A percentile compares a stretch with the other conserved stretches of the same genome.
These are phyloP conservation scores for Cirrhinus mrigala DNA, from an alignment of 2,797 vertebrate genomes.

Conservation along the genomic window DNA sequence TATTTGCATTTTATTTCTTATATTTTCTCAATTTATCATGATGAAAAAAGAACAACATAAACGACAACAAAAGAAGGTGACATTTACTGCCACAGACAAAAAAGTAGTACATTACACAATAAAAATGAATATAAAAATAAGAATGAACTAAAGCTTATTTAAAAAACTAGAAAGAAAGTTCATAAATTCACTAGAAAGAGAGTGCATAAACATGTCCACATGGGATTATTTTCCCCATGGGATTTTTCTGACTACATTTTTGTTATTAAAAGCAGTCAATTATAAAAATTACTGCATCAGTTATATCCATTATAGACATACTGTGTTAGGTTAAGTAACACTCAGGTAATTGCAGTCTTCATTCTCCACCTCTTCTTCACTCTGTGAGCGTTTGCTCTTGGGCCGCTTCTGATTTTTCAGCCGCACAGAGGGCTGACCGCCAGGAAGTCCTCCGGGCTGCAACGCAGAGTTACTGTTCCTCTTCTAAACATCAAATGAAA, in stretches of 20 bases:
- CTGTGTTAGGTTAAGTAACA: neutral
- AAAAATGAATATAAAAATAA: neutral
- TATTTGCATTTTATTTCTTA: too few relatives aligned
- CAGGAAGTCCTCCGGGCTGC: neutral
- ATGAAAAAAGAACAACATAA: neutral
- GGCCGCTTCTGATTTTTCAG: slow-evolving; percentile 1
- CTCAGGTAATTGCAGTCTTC: slow-evolving; percentile 45
- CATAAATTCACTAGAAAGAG: too few relatives aligned
- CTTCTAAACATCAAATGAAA: slow-evolving; percentile 5
- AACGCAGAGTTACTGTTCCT: slow-evolving; percentile 13
- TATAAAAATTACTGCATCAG: neutral
- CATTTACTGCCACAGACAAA: neutral
- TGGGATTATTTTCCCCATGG: neutral
- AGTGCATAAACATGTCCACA: too few relatives aligned
- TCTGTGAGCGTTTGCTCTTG: neutral
- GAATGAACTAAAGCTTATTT: neutral
- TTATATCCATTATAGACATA: neutral
- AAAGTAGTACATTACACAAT: neutral
- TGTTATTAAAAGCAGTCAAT: neutral
- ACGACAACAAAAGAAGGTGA: neutral
- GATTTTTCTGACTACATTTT: neutral
- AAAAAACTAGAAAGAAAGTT: neutral
- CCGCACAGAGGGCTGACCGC: neutral
- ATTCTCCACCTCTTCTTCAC: slow-evolving; percentile 6
- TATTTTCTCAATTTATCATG: neutral